Evolutionary conservation across 1,140 invertebrate genomes (phyloP).

Genomic region (Drosophila ercepeae): DNA sequence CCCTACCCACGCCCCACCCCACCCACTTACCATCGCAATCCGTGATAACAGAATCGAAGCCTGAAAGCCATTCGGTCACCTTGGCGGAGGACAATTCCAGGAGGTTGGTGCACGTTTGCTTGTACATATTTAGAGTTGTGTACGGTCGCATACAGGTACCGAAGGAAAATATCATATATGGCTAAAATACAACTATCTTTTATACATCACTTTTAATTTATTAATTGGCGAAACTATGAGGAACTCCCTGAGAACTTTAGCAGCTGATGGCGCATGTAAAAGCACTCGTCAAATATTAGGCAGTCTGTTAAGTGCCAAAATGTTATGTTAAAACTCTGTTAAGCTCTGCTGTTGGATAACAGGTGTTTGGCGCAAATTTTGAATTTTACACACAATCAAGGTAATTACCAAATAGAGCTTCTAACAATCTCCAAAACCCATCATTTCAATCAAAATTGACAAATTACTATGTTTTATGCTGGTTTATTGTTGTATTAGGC

Average conservation of each 20-base stretch:
- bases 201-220: constrained; percentile 41
- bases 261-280: constrained; percentile 32
- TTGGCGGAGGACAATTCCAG: constrained; percentile 84
- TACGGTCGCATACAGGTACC: constrained; percentile 10
- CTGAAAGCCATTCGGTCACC: constrained; percentile 87
- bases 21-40: constrained; percentile 92
- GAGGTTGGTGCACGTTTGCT: constrained; percentile 76
- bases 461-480: constrained; percentile 40
- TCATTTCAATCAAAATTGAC: too few relatives aligned
- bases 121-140: constrained; percentile 55
- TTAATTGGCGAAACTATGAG: constrained; percentile 27
- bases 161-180: constrained; percentile 11
- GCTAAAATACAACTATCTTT: constrained; percentile 14
- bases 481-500: constrained; percentile 68
- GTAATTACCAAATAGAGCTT: too few relatives aligned
- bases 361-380: constrained; percentile 24
- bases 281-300: neutral
- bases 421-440: too few relatives aligned
- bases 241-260: constrained; percentile 32
- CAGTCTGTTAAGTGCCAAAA: constrained; percentile 1
- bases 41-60: constrained; percentile 91
- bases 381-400: neutral
- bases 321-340: constrained; percentile 12
- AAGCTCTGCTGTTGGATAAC: constrained; percentile 7
- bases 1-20: neutral